A percentile compares a stretch with the other conserved stretches of the same genome.
Conservation (phyloP, 2,888 invertebrate species). For the Epinotia ramella region DNA sequence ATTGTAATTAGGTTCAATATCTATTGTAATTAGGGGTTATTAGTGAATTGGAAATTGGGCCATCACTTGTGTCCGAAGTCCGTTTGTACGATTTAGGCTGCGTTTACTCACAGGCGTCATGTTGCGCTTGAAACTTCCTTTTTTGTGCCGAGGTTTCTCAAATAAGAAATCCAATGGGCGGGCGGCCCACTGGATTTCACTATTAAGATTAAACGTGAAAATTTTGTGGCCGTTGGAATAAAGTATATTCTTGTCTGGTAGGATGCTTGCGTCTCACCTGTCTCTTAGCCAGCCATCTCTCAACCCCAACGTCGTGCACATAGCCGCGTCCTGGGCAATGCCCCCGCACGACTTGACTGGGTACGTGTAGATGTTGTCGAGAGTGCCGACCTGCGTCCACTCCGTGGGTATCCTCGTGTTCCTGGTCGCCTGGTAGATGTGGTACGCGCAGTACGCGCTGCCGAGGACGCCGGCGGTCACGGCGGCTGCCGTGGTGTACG, state of each 20-base stretch:
- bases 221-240: no score
- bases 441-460: slow-evolving; percentile 68
- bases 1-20: no score
- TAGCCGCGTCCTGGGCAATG: slow-evolving; percentile 76
- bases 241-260: not conserved
- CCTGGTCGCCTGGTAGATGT: slow-evolving; percentile 57
- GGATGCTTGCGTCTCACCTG: slow-evolving; percentile 61
- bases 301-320: slow-evolving; percentile 83
- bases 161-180: no score
- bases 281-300: slow-evolving; percentile 84
- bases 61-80: not conserved
- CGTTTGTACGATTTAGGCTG: not conserved
- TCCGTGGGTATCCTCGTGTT: slow-evolving; percentile 69
- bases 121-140: no score
- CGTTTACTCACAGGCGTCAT: no score
- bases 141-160: no score
- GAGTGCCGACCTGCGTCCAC: slow-evolving; percentile 86
- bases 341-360: slow-evolving; percentile 87
- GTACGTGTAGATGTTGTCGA: slow-evolving; percentile 82
- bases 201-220: no score
- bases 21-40: no score
- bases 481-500: slow-evolving; percentile 60
- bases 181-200: no score
- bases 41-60: no score
- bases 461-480: slow-evolving; percentile 66